Percentiles rank a stretch among this genome's conserved stretches.
Conservation (phyloP, 2,888 invertebrate species). For the Blera fallax region DNA sequence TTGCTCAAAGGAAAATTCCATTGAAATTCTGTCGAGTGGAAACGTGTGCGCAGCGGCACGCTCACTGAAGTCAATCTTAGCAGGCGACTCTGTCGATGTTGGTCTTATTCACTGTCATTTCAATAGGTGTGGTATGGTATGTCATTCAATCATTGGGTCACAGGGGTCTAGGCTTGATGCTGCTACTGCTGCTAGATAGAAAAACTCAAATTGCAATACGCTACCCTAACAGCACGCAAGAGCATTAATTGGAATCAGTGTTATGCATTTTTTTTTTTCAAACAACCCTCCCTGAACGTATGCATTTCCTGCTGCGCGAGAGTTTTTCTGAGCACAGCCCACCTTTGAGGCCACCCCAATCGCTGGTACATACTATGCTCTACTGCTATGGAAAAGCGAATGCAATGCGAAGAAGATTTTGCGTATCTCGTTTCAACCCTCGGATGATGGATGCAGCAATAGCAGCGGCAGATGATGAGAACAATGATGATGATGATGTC, state of each 20-base stretch:
- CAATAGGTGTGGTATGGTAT: slow-evolving; percentile 50
- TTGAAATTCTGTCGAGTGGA: slow-evolving; percentile 61
- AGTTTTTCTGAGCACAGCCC: slow-evolving; percentile 22
- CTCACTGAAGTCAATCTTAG: slow-evolving; percentile 50
- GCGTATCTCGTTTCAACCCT: slow-evolving; percentile 57
- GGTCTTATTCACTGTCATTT: slow-evolving; percentile 39
- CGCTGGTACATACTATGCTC: neutral
- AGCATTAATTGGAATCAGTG: slow-evolving; percentile 56
- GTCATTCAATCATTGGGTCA: slow-evolving; percentile 67
- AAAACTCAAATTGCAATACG: slow-evolving; percentile 39
- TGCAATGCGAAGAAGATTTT: slow-evolving; percentile 45
- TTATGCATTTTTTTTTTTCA: neutral
- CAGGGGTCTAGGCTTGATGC: slow-evolving; percentile 44
- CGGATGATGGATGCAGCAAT: slow-evolving; percentile 15
- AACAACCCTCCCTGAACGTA: neutral
- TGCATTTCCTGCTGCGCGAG: slow-evolving; percentile 50
- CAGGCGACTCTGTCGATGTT: slow-evolving; percentile 12
- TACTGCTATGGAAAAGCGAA: neutral
- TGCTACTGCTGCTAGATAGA: slow-evolving; percentile 24
- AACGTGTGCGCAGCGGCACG: slow-evolving; percentile 69
- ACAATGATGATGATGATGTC: slow-evolving; percentile 66
- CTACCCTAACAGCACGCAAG: slow-evolving; percentile 29
- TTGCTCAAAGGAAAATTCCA: slow-evolving; percentile 59
- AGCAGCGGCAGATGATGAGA: slow-evolving; percentile 33
- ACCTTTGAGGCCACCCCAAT: slow-evolving; percentile 39